These are phyloP conservation scores for Creontiades dilutus DNA, from an alignment of 2,888 invertebrate species.

Conservation along the genomic window DNA sequence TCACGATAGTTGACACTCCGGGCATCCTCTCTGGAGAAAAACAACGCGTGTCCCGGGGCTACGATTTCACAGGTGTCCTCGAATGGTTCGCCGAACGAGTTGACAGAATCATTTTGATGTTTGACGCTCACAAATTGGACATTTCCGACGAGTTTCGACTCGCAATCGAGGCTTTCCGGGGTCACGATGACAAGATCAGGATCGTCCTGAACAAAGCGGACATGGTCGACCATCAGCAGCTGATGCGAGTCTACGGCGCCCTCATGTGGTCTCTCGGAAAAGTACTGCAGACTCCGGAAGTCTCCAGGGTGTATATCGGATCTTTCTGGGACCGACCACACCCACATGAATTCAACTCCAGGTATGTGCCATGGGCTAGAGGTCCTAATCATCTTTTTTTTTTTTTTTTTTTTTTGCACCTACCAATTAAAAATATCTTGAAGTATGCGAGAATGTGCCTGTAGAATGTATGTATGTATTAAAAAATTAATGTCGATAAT, in stretches of 20 bases:
- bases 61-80: slow-evolving; percentile 83
- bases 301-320: slow-evolving; percentile 84
- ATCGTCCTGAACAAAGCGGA: slow-evolving; percentile 85
- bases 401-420: neutral
- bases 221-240: slow-evolving; percentile 84
- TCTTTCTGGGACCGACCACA: slow-evolving; percentile 81
- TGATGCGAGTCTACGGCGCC: slow-evolving; percentile 85
- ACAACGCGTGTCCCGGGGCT: slow-evolving; percentile 83
- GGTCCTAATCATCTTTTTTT: neutral
- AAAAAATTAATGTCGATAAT: too few relatives aligned
- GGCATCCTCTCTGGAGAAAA: slow-evolving; percentile 83
- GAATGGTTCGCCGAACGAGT: slow-evolving; percentile 86
- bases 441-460: too few relatives aligned
- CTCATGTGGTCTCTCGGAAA: slow-evolving; percentile 86
- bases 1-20: slow-evolving; percentile 84
- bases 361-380: neutral
- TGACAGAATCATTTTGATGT: slow-evolving; percentile 83
- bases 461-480: too few relatives aligned
- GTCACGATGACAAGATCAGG: slow-evolving; percentile 83
- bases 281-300: slow-evolving; percentile 84
- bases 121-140: slow-evolving; percentile 85
- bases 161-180: slow-evolving; percentile 82
- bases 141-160: slow-evolving; percentile 85
- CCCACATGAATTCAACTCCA: slow-evolving; percentile 57
- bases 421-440: too few relatives aligned